Base-by-base conservation (phyloP, 2,888 invertebrate species). In the Rhamphomyia laevipes region DNA sequence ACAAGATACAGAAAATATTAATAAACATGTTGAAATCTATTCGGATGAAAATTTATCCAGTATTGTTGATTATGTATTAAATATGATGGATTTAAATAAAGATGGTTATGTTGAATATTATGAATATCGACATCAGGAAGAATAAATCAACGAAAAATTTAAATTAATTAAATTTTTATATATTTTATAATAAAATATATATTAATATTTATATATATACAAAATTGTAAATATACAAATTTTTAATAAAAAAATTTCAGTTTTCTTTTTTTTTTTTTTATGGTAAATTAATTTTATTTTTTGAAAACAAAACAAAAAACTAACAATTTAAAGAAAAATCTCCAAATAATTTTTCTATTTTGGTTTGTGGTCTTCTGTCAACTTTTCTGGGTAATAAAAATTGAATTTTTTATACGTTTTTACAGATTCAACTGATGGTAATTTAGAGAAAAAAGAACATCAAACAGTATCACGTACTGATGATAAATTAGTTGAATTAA, bases 61-160 rank as follows among this genome's bases (percentile, higher is more conserved):
- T 2, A 63, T 77, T 1, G 60, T 82, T 37, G 85, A 86, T 58
- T 73, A 77, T 11, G 80, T 84, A 1, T 64, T 89, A 23, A 71
- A 70, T 15, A 72, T 76, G 49, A 78, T 82, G 51, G 89, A 89
- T 61, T 61, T 73, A 23, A 80, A 89, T 61, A 73, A 75, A 21
- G 89, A 90, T 59, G 89, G 89, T 1, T 86, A 73, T 60, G 76
- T 90, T 33, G 82, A 78, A 55, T 84, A 81, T 60, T 57, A 71
- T 5, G 83, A 84, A 62, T 83, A 76, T 58, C 73, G 63, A 11
- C 59, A 61, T 49, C 60, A 61, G 40, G 63, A 63, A 49, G 54
- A 53, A n/a, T 27, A 37, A 48, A 9, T 31, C 16, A 17, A 40
- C 31, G 33, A 30, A 37, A 17, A 27, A 43, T 9, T 5, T 18